phyloP scores from a whole-genome alignment of 2,113 vertebrate species.

The Nesoenas mayeri region DNA sequence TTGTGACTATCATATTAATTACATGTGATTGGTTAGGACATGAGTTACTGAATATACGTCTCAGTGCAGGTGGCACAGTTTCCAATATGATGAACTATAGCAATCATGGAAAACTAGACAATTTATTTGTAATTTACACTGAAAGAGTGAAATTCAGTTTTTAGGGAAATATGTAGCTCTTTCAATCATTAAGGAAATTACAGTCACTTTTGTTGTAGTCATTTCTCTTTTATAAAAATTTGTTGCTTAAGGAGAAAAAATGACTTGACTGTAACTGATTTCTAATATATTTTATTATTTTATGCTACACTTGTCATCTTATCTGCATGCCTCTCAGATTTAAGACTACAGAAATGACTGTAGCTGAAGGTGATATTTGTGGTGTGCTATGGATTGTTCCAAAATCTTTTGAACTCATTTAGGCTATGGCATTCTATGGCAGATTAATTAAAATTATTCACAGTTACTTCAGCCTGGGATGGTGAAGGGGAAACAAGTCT shows the following conservation, averaged over 20 bases:
- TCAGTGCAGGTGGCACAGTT: constrained; percentile 55
- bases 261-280: constrained; percentile 70
- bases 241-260: constrained; percentile 69
- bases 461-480: constrained; percentile 44
- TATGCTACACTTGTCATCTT: constrained; percentile 67
- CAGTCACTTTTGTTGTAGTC: constrained; percentile 57
- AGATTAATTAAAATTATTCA: constrained; percentile 78
- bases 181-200: constrained; percentile 71
- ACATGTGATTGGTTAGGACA: constrained; percentile 63
- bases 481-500: constrained; percentile 5
- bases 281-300: constrained; percentile 67
- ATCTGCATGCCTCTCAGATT: constrained; percentile 62
- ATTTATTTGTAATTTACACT: constrained; percentile 71
- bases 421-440: constrained; percentile 63
- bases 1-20: constrained; percentile 72
- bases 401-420: constrained; percentile 75
- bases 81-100: constrained; percentile 41
- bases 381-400: constrained; percentile 50
- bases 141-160: constrained; percentile 54
- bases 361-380: constrained; percentile 59
- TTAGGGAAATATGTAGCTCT: constrained; percentile 50
- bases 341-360: constrained; percentile 52
- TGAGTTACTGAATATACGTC: constrained; percentile 47
- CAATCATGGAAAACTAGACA: constrained; percentile 45
- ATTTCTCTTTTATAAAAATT: constrained; percentile 68